A percentile compares a stretch with the other conserved stretches of the same genome.
phyloP scores from a whole-genome alignment of 2,888 invertebrate species.

The Rotaria magnacalcarata region DNA sequence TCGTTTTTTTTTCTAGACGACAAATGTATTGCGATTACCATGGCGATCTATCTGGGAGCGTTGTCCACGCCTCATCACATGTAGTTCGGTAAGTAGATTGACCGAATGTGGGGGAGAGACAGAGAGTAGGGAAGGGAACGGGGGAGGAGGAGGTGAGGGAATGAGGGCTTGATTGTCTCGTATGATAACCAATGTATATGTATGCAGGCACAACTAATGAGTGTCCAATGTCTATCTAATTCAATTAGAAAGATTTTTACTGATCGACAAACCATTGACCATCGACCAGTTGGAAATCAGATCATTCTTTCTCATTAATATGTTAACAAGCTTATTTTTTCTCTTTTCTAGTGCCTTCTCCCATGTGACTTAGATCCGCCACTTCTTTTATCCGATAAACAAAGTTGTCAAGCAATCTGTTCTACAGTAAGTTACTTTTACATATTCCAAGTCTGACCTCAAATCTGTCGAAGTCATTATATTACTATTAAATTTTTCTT shows the following conservation, averaged over 20 bases:
- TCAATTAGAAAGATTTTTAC: neutral
- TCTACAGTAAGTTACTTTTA: neutral
- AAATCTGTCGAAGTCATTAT: neutral
- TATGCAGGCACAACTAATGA: neutral
- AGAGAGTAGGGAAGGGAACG: too few relatives aligned
- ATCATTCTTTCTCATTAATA: constrained; percentile 3
- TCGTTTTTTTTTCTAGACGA: neutral
- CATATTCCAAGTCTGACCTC: neutral
- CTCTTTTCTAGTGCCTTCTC: neutral
- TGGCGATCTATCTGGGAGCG: neutral
- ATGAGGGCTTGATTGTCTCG: neutral
- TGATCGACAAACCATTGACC: neutral
- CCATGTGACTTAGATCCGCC: constrained; percentile 13
- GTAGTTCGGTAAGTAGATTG: constrained; percentile 17
- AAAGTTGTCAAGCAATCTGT: constrained; percentile 27
- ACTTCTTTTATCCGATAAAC: neutral
- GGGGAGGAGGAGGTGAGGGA: neutral
- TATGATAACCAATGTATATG: neutral
- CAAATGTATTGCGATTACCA: neutral
- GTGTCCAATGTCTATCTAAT: neutral
- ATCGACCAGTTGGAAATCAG: constrained; percentile 16
- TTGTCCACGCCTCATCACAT: neutral
- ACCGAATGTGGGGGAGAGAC: neutral
- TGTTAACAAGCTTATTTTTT: neutral
- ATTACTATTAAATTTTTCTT: neutral